These are phyloP conservation scores for Drosophila mayaguana DNA, from an alignment of 2,888 invertebrate genomes.

Conservation along the genomic window DNA sequence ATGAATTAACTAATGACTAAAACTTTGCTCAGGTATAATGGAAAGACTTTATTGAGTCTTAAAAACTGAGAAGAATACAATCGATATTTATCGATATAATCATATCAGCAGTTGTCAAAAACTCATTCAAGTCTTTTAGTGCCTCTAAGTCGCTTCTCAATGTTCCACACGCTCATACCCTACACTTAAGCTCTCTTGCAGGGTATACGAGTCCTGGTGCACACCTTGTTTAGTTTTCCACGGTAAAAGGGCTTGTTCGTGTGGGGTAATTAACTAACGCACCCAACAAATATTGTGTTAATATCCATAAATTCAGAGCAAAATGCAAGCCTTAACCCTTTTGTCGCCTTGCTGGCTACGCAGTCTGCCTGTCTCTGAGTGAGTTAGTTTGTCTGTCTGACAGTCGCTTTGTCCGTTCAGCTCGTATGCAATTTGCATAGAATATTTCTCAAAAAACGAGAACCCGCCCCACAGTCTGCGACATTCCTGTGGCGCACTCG, in stretches of 20 bases:
- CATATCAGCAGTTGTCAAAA: no score
- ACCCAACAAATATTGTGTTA: conserved; percentile 73
- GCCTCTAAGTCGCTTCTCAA: background rate
- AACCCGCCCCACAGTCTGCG: conserved; percentile 75
- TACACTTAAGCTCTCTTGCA: background rate
- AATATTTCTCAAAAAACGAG: conserved; percentile 47
- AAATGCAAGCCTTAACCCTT: conserved; percentile 65
- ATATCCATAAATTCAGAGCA: conserved; percentile 65
- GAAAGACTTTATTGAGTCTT: no score
- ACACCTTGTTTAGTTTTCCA: conserved; percentile 40
- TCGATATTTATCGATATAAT: no score
- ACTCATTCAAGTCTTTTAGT: background rate
- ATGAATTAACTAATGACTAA: no score
- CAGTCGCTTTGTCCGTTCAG: background rate
- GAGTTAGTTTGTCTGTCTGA: conserved; percentile 18
- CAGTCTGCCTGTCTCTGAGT: conserved; percentile 9
- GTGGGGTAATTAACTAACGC: conserved; percentile 41
- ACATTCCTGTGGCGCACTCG: conserved; percentile 66
- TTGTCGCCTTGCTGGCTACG: conserved; percentile 31
- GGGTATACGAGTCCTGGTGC: conserved; percentile 2
- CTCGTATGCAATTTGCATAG: conserved; percentile 66
- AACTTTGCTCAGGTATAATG: no score
- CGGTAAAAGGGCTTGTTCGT: conserved; percentile 51
- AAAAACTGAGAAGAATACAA: no score
- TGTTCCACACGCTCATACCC: no score